Evolutionary conservation across 2,113 vertebrate species (phyloP), one percentile per base, ranked within the genome.

Genomic region (Copsychus sechellarum): DNA sequence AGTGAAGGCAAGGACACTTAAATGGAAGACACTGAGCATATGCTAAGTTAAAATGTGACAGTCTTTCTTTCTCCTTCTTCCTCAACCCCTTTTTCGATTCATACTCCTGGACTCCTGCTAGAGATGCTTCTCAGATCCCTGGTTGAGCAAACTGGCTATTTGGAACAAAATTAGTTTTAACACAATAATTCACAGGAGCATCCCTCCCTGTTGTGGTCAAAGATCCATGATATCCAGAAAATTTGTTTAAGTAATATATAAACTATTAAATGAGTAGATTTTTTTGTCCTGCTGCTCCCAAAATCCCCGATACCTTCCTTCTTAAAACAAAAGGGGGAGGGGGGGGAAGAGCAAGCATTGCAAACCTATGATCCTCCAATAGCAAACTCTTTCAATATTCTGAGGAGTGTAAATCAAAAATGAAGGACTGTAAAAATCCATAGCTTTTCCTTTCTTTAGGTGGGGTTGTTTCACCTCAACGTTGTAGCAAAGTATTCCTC

Each of bases 321-420:
- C 21, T 40, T 11, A 69, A 71, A 80, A 24, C 11, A 71, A 29
- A 43, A 16, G 2, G 5, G 1, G 1, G 1, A 9, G 2, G 1
- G 3, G 5, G 3, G 14, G 11, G 4, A 4, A 60, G 19, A 69
- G 9, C 45, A 86, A 86, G 17, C 33, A 42, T 17, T 85, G 26
- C 24, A 82, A 72, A 53, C 8, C 20, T 20, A 25, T 69, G 40
- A n/a, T 53, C 8, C 36, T 82, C 26, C 50, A 56, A 16, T 1
- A 57, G 36, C 15, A 80, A 79, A 72, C n/a, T 72, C 12, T 56
- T 84, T n/a, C 56, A 90, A 64, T 72, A 74, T 29, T 22, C 25
- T 14, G 34, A 11, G 25, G n/a, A 81, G 48, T 0, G 1, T 11
- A 24, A 64, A 76, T 56, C 31, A 18, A 36, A 86, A 56, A 51